phyloP scores from a whole-genome alignment of 1,140 invertebrate species.

The Oppia nitens region DNA sequence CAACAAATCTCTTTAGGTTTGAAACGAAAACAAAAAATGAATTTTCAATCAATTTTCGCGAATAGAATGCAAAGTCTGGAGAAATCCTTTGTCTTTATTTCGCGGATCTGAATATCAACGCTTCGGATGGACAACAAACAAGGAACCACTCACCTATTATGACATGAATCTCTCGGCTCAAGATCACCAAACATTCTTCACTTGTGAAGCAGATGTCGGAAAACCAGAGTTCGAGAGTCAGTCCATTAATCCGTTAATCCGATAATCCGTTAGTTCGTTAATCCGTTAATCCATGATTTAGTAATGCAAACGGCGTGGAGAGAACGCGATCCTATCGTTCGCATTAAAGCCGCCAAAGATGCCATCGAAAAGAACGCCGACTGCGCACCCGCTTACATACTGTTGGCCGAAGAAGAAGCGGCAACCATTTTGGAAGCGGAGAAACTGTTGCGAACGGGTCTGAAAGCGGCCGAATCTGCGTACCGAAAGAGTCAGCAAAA shows the following conservation, averaged over 20 bases:
- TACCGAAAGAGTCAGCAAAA: slow-evolving; percentile 62
- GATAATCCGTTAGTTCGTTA: slow-evolving; percentile 1
- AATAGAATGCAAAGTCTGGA: slow-evolving; percentile 89
- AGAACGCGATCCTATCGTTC: slow-evolving; percentile 73
- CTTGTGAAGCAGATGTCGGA: slow-evolving; percentile 71
- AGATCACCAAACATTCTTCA: slow-evolving; percentile 97
- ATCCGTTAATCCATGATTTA: slow-evolving; percentile 24
- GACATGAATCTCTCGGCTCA: slow-evolving; percentile 98
- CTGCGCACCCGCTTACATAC: slow-evolving; percentile 79
- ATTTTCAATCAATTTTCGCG: slow-evolving; percentile 21
- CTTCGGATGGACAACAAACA: slow-evolving; percentile 73
- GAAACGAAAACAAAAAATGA: not conserved
- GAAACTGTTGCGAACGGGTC: slow-evolving; percentile 65
- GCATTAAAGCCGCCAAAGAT: slow-evolving; percentile 79
- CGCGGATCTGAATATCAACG: slow-evolving; percentile 89
- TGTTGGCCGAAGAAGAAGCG: slow-evolving; percentile 90
- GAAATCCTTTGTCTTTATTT: slow-evolving; percentile 89
- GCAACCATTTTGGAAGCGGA: slow-evolving; percentile 72
- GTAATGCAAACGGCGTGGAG: slow-evolving; percentile 95
- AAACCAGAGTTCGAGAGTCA: slow-evolving; percentile 79
- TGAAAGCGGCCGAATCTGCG: slow-evolving; percentile 70
- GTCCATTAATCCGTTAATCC: slow-evolving; percentile 16
- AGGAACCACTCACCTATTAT: slow-evolving; percentile 92
- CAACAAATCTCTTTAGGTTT: not conserved
- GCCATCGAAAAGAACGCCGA: slow-evolving; percentile 79